These are phyloP conservation scores for Epinephelus fuscoguttatus DNA, from an alignment of 2,113 vertebrate genomes.

Conservation along the genomic window DNA sequence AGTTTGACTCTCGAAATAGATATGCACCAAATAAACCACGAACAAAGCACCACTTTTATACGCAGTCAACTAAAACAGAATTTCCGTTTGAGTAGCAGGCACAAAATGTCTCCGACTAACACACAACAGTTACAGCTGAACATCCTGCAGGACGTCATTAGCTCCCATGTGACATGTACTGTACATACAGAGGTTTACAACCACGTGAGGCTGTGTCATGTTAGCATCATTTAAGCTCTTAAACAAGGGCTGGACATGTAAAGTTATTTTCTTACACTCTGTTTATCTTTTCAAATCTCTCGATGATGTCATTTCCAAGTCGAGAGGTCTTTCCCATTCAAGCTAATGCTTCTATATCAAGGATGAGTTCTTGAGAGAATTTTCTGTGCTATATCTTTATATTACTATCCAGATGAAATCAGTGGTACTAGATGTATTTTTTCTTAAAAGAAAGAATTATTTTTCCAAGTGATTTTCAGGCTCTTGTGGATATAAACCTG, in stretches of 20 bases:
- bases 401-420: conserved; percentile 59
- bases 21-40: conserved; percentile 35
- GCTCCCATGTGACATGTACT: neutral
- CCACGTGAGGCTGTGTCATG: neutral
- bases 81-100: neutral
- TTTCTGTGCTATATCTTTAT: conserved; percentile 64
- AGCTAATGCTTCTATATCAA: conserved; percentile 4
- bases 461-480: conserved; percentile 64
- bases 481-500: conserved; percentile 30
- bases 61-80: neutral
- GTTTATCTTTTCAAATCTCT: conserved; percentile 27
- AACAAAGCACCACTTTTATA: conserved; percentile 32
- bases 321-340: conserved; percentile 6
- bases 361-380: conserved; percentile 1
- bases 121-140: conserved; percentile 8
- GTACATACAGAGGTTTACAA: conserved; percentile 8
- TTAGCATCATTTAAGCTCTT: neutral
- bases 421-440: conserved; percentile 68
- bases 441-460: conserved; percentile 46
- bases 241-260: neutral
- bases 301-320: conserved; percentile 21
- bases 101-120: conserved; percentile 15
- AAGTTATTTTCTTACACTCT: conserved; percentile 49
- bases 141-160: neutral
- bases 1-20: conserved; percentile 21